phyloP scores from a whole-genome alignment of 53 echinoderm and acorn worm species.

The Apostichopus leukothele region DNA sequence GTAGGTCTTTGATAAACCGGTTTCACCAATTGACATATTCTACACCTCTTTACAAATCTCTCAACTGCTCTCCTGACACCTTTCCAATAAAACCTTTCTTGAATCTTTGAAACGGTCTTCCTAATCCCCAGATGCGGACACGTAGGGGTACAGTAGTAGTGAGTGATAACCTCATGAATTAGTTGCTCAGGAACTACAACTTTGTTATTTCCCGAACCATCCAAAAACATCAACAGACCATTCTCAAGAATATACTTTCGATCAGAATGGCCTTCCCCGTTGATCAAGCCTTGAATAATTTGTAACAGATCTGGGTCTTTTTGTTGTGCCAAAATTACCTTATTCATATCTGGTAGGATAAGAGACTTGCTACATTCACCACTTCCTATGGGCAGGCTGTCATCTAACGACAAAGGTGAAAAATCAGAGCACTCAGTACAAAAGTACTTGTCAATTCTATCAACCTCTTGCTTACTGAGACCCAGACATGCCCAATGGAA shows the following conservation, averaged over 20 bases:
- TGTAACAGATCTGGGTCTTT: not conserved
- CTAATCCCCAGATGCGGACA: conserved; percentile 41
- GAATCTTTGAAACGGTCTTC: conserved; percentile 49
- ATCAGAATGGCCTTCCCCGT: not conserved
- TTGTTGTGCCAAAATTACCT: not conserved
- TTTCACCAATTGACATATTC: conserved; percentile 42
- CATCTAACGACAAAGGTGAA: not conserved
- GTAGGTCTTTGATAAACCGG: conserved; percentile 53
- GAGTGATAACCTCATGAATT: conserved; percentile 10
- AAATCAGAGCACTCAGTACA: not conserved
- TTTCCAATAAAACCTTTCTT: conserved; percentile 39
- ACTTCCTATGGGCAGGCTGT: no score
- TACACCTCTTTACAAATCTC: conserved; percentile 43
- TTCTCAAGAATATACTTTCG: conserved; percentile 26
- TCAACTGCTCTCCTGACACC: conserved; percentile 15
- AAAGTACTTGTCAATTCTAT: not conserved
- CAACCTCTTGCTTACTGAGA: not conserved
- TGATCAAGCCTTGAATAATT: not conserved
- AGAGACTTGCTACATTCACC: no score
- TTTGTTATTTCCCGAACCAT: conserved; percentile 19
- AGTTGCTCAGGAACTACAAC: conserved; percentile 26
- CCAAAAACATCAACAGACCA: conserved; percentile 1
- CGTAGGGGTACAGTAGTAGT: conserved; percentile 11
- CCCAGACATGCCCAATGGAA: conserved; percentile 51
- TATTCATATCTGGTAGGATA: not conserved